These are phyloP conservation scores for Tenualosa ilisha DNA, from an alignment of 2,797 vertebrate species.

Conservation along the genomic window DNA sequence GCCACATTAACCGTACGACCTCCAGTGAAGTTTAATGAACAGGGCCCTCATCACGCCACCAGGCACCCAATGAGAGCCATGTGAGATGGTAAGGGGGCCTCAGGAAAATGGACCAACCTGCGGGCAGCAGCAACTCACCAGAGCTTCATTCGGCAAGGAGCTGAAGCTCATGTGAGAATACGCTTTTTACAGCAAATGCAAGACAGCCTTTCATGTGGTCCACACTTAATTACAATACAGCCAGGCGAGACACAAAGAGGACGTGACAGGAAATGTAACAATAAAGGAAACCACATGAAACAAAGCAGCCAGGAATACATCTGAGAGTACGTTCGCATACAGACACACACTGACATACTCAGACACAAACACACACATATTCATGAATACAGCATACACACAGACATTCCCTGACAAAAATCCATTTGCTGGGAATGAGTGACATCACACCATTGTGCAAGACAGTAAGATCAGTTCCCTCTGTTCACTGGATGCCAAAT, in stretches of 20 bases:
- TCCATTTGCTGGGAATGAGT: not conserved
- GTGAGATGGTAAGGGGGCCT: not conserved
- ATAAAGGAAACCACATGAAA: constrained; percentile 77
- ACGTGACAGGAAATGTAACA: constrained; percentile 73
- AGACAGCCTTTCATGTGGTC: constrained; percentile 72
- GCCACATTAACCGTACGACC: not conserved
- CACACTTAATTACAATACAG: constrained; percentile 71
- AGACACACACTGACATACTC: not conserved
- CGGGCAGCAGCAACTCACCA: constrained; percentile 42
- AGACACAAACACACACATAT: not conserved
- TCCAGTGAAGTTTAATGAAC: constrained; percentile 32
- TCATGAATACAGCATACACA: not conserved
- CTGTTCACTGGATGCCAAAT: not conserved
- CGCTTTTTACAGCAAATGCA: constrained; percentile 65
- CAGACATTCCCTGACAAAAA: constrained; percentile 52
- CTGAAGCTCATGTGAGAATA: constrained; percentile 65
- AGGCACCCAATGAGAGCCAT: constrained; percentile 22
- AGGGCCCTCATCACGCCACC: constrained; percentile 36
- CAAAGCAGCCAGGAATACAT: constrained; percentile 64
- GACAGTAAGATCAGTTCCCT: not conserved
- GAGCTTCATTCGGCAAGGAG: constrained; percentile 69
- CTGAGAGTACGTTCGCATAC: constrained; percentile 60
- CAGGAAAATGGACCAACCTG: constrained; percentile 4
- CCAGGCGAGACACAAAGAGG: constrained; percentile 73
- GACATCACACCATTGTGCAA: constrained; percentile 14